Conservation (phyloP, 2,888 invertebrate species). For the Miltochrista miniata region DNA sequence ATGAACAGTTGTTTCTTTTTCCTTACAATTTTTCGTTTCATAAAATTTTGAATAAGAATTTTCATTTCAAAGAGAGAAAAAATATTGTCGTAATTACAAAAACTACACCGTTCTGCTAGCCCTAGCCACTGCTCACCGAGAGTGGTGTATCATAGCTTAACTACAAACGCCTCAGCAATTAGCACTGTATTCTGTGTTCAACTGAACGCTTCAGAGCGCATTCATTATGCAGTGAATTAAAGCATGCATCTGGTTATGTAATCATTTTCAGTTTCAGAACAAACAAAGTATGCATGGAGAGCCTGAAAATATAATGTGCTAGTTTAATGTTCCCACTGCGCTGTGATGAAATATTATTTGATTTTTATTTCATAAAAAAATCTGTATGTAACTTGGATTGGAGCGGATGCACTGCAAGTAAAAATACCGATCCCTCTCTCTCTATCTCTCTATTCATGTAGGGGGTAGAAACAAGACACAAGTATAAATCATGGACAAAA, state of each 20-base stretch:
- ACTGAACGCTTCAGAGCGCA: not conserved
- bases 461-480: too few species aligned
- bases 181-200: slow-evolving; percentile 1
- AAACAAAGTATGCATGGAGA: not conserved
- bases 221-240: not conserved
- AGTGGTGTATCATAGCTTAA: slow-evolving; percentile 1
- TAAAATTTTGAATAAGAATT: too few species aligned
- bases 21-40: too few species aligned
- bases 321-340: not conserved
- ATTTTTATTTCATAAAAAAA: too few species aligned
- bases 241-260: not conserved
- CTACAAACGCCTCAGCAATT: slow-evolving; percentile 5
- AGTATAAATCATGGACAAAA: too few species aligned
- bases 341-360: too few species aligned
- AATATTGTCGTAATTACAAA: not conserved
- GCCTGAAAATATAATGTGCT: too few species aligned
- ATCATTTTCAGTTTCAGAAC: not conserved
- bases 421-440: too few species aligned
- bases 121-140: not conserved
- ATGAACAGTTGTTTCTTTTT: too few species aligned
- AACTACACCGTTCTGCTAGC: not conserved
- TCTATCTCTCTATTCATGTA: too few species aligned
- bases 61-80: not conserved
- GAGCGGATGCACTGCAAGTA: too few species aligned
- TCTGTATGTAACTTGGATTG: too few species aligned